Percentiles rank a stretch among this genome's conserved stretches.
These are phyloP conservation scores for Nannospalax galili DNA, from an alignment of 2,113 vertebrate species.

Conservation along the genomic window DNA sequence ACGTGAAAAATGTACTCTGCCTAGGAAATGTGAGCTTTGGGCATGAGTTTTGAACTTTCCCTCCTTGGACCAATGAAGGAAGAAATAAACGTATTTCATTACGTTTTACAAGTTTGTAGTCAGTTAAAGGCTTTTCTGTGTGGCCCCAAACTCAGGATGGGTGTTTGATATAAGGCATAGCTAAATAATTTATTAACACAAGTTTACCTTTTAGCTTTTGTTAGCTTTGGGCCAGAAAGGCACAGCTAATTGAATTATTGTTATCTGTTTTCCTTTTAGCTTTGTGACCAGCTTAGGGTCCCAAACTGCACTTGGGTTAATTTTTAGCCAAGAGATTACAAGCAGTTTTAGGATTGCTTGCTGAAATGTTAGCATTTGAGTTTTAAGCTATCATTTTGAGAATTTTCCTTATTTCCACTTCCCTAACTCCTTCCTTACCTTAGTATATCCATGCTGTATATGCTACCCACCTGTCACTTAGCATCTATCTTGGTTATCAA, in stretches of 20 bases:
- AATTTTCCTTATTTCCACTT: neutral
- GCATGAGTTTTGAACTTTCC: neutral
- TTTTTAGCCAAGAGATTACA: neutral
- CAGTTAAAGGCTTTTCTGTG: neutral
- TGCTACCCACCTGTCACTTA: neutral
- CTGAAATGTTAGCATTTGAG: neutral
- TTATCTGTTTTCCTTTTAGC: neutral
- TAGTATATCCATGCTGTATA: neutral
- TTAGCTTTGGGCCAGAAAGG: neutral
- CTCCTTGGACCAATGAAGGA: neutral
- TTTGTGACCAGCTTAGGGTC: neutral
- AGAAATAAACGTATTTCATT: neutral
- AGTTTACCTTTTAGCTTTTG: neutral
- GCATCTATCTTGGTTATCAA: neutral
- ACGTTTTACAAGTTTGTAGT: neutral
- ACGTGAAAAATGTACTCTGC: neutral
- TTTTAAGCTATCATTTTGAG: neutral
- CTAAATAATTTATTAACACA: neutral
- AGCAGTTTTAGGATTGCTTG: neutral
- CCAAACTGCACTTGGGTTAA: neutral
- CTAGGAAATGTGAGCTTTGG: neutral
- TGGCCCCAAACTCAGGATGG: neutral
- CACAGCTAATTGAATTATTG: neutral
- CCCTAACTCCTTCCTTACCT: neutral
- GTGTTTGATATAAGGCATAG: neutral